phyloP scores from a whole-genome alignment of 2,113 vertebrate species.

The Indri indri region DNA sequence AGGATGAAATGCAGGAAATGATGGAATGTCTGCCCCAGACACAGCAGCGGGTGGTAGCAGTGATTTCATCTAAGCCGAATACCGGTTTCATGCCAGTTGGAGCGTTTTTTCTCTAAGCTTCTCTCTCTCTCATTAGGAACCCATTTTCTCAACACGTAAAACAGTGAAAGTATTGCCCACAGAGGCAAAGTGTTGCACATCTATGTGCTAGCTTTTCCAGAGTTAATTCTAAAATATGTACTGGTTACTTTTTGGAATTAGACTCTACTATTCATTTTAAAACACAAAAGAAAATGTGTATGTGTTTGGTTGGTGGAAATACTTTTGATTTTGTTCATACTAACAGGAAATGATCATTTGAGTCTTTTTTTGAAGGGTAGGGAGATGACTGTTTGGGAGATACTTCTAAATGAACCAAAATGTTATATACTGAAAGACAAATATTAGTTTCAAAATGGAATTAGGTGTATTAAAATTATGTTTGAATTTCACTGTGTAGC shows the following conservation, averaged over 20 bases:
- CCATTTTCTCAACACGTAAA: neutral
- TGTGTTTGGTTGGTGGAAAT: neutral
- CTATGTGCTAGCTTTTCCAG: neutral
- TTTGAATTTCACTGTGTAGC: neutral
- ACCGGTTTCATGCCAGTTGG: neutral
- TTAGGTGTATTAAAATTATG: neutral
- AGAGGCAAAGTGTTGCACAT: neutral
- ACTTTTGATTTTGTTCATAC: neutral
- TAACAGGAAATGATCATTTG: neutral
- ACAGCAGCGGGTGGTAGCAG: neutral
- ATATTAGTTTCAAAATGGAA: slow-evolving; percentile 1
- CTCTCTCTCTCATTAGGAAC: neutral
- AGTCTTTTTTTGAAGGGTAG: neutral
- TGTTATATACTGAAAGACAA: neutral
- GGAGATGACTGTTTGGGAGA: neutral
- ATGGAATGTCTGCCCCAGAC: slow-evolving; percentile 49
- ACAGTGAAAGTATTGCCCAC: neutral
- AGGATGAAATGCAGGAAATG: slow-evolving; percentile 51
- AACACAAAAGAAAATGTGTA: neutral
- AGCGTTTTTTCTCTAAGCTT: neutral
- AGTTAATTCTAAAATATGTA: neutral
- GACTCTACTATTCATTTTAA: neutral
- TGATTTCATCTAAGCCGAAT: slow-evolving; percentile 11
- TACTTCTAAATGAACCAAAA: neutral
- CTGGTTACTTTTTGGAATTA: neutral